phyloP scores from a whole-genome alignment of 2,797 vertebrate genomes.

The Microctenopoma lineatum region DNA sequence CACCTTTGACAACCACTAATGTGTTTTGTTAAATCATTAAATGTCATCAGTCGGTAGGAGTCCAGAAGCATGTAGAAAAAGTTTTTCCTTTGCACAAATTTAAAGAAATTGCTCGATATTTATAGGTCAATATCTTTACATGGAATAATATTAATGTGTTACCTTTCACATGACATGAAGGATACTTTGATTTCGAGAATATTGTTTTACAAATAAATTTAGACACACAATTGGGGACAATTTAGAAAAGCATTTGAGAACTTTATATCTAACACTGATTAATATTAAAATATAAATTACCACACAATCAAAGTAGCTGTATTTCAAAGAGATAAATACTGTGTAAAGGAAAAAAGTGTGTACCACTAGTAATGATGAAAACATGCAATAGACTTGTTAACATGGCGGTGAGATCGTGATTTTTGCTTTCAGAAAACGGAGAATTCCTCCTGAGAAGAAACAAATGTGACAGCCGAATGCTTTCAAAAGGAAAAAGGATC shows the following conservation, averaged over 20 bases:
- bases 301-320: conserved; percentile 5
- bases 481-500: conserved; percentile 40
- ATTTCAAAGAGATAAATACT: conserved; percentile 21
- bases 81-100: conserved; percentile 17
- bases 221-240: neutral
- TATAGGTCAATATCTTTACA: neutral
- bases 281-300: conserved; percentile 34
- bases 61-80: conserved; percentile 29
- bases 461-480: conserved; percentile 31
- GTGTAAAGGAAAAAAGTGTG: conserved; percentile 3
- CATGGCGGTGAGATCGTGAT: conserved; percentile 22
- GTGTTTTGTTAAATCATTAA: conserved; percentile 70
- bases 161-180: neutral
- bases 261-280: conserved; percentile 2
- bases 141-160: neutral
- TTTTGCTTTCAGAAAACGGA: neutral
- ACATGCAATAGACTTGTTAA: conserved; percentile 10
- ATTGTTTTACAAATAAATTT: neutral
- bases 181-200: conserved; percentile 1
- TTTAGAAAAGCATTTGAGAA: neutral
- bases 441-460: conserved; percentile 8
- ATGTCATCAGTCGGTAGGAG: conserved; percentile 54
- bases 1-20: conserved; percentile 66
- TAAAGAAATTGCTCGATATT: conserved; percentile 8
- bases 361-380: conserved; percentile 22